Evolutionary conservation across 2,888 invertebrate genomes (phyloP).

Genomic region (Sarcophaga variegata): DNA sequence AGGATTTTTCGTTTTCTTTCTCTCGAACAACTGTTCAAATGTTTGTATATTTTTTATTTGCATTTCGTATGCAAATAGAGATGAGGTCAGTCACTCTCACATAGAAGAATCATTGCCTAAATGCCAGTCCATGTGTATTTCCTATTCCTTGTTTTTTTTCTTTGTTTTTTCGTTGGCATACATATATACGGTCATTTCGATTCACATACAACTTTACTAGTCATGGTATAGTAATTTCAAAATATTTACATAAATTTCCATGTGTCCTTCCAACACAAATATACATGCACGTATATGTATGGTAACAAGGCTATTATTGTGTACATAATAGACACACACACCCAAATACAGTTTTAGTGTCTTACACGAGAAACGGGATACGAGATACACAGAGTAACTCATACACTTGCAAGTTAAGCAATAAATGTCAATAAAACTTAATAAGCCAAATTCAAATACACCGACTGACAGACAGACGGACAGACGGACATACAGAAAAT

Average conservation of each 20-base stretch:
- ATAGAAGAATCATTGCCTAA: not conserved
- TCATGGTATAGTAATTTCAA: constrained; percentile 41
- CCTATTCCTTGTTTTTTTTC: not conserved
- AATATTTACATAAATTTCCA: constrained; percentile 45
- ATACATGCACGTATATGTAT: constrained; percentile 28
- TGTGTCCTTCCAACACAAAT: constrained; percentile 42
- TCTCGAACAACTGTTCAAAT: not conserved
- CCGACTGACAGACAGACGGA: no score
- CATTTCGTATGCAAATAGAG: constrained; percentile 40
- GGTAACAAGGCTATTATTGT: no score
- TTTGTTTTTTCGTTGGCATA: not conserved
- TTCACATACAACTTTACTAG: constrained; percentile 11
- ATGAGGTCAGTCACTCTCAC: constrained; percentile 43
- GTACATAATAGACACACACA: not conserved
- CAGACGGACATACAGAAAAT: no score
- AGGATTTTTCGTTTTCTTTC: constrained; percentile 22
- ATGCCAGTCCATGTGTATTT: not conserved
- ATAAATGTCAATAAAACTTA: constrained; percentile 65
- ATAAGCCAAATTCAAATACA: constrained; percentile 42
- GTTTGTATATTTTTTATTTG: constrained; percentile 43
- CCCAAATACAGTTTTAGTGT: not conserved
- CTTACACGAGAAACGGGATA: not conserved
- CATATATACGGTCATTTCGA: constrained; percentile 20
- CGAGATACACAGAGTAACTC: not conserved
- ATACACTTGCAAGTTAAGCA: constrained; percentile 35